Evolutionary conservation across 2,113 vertebrate species (phyloP).

Genomic region (Athene noctua): DNA sequence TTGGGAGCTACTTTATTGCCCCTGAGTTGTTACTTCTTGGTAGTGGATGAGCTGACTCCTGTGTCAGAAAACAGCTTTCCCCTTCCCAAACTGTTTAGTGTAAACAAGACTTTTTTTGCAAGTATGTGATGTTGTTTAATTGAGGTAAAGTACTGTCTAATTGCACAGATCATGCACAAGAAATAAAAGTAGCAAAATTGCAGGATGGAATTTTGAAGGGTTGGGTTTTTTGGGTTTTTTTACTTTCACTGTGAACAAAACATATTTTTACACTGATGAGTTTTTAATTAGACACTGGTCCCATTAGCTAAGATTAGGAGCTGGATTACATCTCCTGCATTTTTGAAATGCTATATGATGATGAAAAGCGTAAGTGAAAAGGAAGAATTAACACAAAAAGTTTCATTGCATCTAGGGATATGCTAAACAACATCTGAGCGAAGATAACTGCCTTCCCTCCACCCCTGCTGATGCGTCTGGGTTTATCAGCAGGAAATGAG

Average conservation of each 20-base stretch:
- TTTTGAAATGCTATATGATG: constrained; percentile 57
- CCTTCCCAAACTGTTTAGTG: neutral
- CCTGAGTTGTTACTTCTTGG: neutral
- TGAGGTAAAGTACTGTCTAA: constrained; percentile 35
- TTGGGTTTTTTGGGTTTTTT: neutral
- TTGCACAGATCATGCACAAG: constrained; percentile 2
- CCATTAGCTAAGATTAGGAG: constrained; percentile 56
- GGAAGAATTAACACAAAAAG: constrained; percentile 24
- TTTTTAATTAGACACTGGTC: constrained; percentile 65
- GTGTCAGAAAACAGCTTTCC: neutral
- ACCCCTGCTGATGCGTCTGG: constrained; percentile 42
- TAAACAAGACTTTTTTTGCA: constrained; percentile 19
- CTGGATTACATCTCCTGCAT: constrained; percentile 53
- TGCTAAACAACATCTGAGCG: constrained; percentile 67
- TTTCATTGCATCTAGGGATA: constrained; percentile 58
- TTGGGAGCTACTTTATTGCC: neutral
- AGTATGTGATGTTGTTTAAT: constrained; percentile 26
- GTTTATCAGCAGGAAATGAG: constrained; percentile 66
- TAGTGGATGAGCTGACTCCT: neutral
- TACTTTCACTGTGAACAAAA: constrained; percentile 35
- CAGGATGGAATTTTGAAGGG: constrained; percentile 13
- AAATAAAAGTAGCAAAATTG: constrained; percentile 34
- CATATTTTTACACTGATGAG: constrained; percentile 51
- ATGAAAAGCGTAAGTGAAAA: constrained; percentile 56
- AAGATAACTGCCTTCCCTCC: constrained; percentile 50